These are phyloP conservation scores for Rhagoletis zephyria DNA, from an alignment of 1,140 invertebrate species.

Conservation along the genomic window DNA sequence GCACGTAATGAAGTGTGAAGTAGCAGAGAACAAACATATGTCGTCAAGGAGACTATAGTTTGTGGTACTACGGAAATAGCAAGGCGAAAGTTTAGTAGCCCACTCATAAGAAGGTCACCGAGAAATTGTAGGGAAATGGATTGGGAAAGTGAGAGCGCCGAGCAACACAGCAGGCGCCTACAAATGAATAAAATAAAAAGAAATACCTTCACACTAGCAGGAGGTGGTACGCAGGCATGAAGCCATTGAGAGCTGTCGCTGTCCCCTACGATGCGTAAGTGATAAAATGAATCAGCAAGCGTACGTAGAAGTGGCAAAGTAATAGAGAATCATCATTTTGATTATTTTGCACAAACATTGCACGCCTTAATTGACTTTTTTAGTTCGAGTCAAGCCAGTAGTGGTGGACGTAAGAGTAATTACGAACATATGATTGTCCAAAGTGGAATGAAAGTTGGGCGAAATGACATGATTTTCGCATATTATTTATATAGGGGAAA, in stretches of 20 bases:
- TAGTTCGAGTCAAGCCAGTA: background rate
- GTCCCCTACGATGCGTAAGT: background rate
- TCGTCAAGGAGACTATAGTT: background rate
- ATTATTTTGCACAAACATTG: background rate
- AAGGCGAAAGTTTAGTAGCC: no score
- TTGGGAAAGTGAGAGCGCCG: background rate
- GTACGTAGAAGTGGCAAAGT: background rate
- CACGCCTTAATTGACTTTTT: conserved; percentile 32
- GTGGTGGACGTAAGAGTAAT: background rate
- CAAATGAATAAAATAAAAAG: background rate
- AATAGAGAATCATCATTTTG: conserved; percentile 20
- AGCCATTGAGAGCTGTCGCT: background rate
- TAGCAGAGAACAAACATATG: background rate
- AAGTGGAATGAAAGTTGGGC: background rate
- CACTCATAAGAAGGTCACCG: no score
- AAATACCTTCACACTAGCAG: background rate
- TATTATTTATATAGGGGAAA: background rate
- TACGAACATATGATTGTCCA: background rate
- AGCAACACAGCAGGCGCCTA: background rate
- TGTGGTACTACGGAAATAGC: no score
- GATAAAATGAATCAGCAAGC: background rate
- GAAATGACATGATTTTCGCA: background rate
- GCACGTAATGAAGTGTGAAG: background rate
- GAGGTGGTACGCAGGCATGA: background rate
- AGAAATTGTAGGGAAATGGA: no score